Conservation (phyloP, 2,113 vertebrate genomes). For the Bothrops jararaca region DNA sequence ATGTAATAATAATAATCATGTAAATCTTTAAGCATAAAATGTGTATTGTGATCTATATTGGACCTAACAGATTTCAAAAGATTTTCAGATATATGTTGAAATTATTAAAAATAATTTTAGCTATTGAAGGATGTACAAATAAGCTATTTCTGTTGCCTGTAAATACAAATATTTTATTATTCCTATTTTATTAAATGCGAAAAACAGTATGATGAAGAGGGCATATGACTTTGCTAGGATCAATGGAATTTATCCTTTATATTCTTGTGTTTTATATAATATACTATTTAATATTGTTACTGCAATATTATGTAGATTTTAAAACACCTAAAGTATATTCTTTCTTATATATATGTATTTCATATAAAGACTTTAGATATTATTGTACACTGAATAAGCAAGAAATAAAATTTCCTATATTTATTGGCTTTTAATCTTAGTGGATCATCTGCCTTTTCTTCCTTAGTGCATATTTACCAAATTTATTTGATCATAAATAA, state of each 20-base stretch:
- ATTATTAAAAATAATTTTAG: neutral
- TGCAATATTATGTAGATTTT: constrained; percentile 22
- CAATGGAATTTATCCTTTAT: constrained; percentile 14
- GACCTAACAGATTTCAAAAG: neutral
- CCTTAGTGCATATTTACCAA: neutral
- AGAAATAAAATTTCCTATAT: constrained; percentile 13
- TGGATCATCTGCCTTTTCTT: neutral
- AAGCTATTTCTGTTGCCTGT: constrained; percentile 6
- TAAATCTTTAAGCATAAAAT: neutral
- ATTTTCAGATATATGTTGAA: neutral
- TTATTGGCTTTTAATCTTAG: neutral
- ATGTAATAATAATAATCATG: neutral
- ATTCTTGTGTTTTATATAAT: neutral
- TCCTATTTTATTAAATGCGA: constrained; percentile 1
- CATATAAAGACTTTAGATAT: constrained; percentile 28
- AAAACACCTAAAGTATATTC: constrained; percentile 5
- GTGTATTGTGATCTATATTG: neutral
- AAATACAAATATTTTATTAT: constrained; percentile 5
- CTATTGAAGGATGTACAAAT: neutral
- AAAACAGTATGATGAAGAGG: neutral
- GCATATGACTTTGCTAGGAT: neutral
- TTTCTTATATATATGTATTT: neutral
- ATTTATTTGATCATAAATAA: neutral
- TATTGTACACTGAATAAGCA: constrained; percentile 6
- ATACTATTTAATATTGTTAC: constrained; percentile 20